Evolutionary conservation across 2,113 vertebrate genomes (phyloP), one percentile per base, ranked within the genome.

Genomic region (Zingel zingel): DNA sequence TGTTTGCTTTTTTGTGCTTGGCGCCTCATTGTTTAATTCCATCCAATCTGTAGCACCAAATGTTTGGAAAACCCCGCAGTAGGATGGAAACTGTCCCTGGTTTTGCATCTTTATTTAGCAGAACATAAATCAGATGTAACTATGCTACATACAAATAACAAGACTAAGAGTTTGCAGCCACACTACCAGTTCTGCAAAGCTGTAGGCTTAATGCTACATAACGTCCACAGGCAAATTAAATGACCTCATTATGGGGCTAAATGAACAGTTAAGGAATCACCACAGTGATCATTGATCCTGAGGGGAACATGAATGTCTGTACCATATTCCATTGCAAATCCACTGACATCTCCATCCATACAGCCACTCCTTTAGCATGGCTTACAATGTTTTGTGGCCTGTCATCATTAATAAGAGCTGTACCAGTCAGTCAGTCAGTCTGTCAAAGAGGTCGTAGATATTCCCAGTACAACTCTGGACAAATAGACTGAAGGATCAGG

Each of bases 51-150:
- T 53, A 21, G 39, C 27, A 48, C 19, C 50, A 74, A 81, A 59
- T 50, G 53, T 82, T 74, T 68, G 54, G 27, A 74, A 43, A 67
- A 57, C 36, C 33, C 53, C 21, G 27, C 12, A 67, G 45, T 18
- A 8, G 14, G 43, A 74, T 43, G 43, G 62, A 67, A 39, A 61
- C 27, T 8, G 15, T 59, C 39, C n/a, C 15, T 12, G 3, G 6
- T 56, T 25, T 23, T 54, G 47, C 43, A 59, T 50, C 27, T 69
- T 25, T 54, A 70, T 45, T 15, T 54, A 45, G 33, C n/a, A n/a
- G 33, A 11, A 27, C 63, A 43, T 30, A 43, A 68, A 45, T 74
- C 53, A 81, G 30, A 73, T 39, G 27, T 12, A 58, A 43, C 50
- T 45, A n/a, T 53, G 48, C 16, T 11, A 11, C 2, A 25, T 61